phyloP scores from a whole-genome alignment of 2,888 invertebrate species.

The Metopia argyrocephala region DNA sequence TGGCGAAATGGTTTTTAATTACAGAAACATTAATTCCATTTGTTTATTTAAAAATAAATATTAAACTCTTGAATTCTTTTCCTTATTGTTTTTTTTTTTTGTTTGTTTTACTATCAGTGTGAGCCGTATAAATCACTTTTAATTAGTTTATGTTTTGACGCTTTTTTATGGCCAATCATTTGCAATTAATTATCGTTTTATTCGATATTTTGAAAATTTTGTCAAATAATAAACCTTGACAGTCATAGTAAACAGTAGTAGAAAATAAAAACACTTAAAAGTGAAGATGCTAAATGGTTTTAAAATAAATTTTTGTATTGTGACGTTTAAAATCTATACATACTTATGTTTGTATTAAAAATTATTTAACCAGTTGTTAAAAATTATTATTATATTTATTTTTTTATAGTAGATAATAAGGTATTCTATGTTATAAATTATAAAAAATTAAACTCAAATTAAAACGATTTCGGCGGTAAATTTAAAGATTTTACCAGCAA shows the following conservation, averaged over 20 bases:
- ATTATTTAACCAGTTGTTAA: no score
- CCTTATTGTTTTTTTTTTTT: constrained; percentile 1
- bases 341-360: no score
- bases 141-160: constrained; percentile 22
- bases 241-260: constrained; percentile 16
- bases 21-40: background rate
- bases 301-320: background rate
- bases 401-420: no score
- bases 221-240: constrained; percentile 40
- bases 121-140: background rate
- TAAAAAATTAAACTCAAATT: no score
- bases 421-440: no score
- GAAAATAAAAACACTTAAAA: background rate
- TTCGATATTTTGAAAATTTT: background rate
- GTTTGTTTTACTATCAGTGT: no score
- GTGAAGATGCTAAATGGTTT: background rate
- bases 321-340: no score
- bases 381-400: no score
- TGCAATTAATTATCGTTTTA: constrained; percentile 33
- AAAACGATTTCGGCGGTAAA: no score
- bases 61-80: constrained; percentile 1
- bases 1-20: background rate
- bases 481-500: no score
- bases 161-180: constrained; percentile 19
- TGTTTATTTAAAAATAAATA: background rate